Evolutionary conservation across 1,140 invertebrate species (phyloP).

Genomic region (Harlomillsia oculata): DNA sequence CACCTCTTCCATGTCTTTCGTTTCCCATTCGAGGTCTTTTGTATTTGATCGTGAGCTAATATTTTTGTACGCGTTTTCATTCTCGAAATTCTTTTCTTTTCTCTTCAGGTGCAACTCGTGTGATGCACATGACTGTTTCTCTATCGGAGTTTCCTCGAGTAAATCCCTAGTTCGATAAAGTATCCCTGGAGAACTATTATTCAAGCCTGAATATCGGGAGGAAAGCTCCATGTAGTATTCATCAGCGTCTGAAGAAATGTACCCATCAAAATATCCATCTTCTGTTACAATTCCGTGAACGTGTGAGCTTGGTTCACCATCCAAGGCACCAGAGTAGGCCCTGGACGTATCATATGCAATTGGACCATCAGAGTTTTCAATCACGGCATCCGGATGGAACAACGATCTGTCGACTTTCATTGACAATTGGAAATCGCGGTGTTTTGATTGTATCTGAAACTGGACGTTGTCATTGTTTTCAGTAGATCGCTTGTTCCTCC

Average conservation of each 20-base stretch:
- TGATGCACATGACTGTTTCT: conserved; percentile 29
- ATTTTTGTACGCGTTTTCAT: background rate
- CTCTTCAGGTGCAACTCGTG: conserved; percentile 35
- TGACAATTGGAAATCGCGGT: conserved; percentile 23
- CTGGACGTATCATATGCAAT: conserved; percentile 20
- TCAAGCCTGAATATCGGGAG: background rate
- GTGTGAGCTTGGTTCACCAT: conserved; percentile 59
- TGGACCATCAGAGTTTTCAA: conserved; percentile 32
- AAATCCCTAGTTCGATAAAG: conserved; percentile 28
- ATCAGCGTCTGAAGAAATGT: conserved; percentile 65
- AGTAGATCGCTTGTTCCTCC: background rate
- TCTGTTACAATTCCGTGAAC: conserved; percentile 75
- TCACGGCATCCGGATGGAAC: conserved; percentile 30
- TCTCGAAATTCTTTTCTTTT: conserved; percentile 18
- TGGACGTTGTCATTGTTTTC: background rate
- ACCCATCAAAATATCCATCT: conserved; percentile 81
- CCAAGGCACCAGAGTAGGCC: conserved; percentile 16
- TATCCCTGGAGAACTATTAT: conserved; percentile 10
- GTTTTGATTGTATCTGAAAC: background rate
- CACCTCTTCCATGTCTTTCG: background rate
- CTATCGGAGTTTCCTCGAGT: conserved; percentile 8
- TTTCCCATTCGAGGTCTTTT: no score
- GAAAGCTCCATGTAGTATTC: conserved; percentile 76
- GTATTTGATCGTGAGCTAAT: background rate
- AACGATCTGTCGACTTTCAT: conserved; percentile 19